phyloP scores from a whole-genome alignment of 2,113 vertebrate species.

The Chinchilla lanigera region DNA sequence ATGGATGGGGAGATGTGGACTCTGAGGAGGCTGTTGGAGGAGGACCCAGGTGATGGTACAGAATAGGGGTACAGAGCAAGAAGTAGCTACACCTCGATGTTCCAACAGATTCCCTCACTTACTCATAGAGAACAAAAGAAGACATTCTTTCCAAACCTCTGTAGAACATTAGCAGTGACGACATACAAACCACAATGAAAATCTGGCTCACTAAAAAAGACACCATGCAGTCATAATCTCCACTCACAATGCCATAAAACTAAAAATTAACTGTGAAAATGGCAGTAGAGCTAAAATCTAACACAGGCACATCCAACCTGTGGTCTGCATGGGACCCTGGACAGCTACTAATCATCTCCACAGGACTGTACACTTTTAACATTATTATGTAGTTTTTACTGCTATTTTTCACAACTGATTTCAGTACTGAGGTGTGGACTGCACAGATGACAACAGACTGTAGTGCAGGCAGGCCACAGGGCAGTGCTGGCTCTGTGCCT shows the following conservation, averaged over 20 bases:
- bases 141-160: not conserved
- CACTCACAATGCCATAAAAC: not conserved
- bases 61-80: not conserved
- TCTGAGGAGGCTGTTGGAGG: not conserved
- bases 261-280: constrained; percentile 1
- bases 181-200: not conserved
- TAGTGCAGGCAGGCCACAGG: not conserved
- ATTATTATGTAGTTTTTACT: not conserved
- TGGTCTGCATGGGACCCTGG: not conserved
- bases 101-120: not conserved
- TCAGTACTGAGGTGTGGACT: not conserved
- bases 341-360: not conserved
- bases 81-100: not conserved
- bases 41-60: not conserved
- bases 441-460: not conserved
- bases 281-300: not conserved
- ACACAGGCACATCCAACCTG: not conserved
- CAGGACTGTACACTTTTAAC: not conserved
- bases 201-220: not conserved
- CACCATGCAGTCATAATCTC: not conserved
- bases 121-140: not conserved
- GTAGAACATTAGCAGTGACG: not conserved
- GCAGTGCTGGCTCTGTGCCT: not conserved
- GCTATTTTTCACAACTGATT: not conserved
- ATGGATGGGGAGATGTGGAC: too few relatives aligned